Base-by-base conservation (phyloP, 2,797 vertebrate species). In the Otolemur crassicaudatus region DNA sequence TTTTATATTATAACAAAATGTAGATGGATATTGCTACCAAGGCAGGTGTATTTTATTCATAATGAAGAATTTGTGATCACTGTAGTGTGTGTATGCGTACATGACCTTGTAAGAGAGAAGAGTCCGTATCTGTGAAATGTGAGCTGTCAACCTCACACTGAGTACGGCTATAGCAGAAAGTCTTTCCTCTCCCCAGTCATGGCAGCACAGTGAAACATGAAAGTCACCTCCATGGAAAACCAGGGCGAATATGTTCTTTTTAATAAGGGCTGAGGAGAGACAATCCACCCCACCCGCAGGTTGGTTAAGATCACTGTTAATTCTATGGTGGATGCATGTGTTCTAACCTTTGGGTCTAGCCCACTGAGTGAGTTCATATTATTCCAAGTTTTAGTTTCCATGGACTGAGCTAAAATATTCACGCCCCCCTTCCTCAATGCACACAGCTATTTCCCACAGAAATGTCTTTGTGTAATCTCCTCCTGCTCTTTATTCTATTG, bases 31-130 rank as follows among this genome's bases (percentile, higher is more conserved):
- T 10, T 23, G n/a, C 16, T 22, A 67, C 31, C 27, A 75, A 93
- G 81, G 37, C 23, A 23, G n/a, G 31, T 2, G 3, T 10, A 19
- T 89, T 87, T 76, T 13, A 22, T 37, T 7, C 20, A 61, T 56
- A 16, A 46, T 5, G 40, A 3, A 11, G 37, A 13, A 7, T 6
- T 49, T 56, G 43, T 67, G 1, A 40, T 72, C 29, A 31, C 27
- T 5, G 0, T 17, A 7, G 1, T 2, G 2, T 27, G 1, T 6
- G 4, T 46, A 3, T 22, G 17, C 27, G 29, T 25, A 20, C 3
- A 4, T 53, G 49, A 53, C 49, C 22, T 25, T 61, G 53, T 13
- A 31, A 20, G 58, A 87, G 67, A 75, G 34, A 83, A 49, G 34
- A 3, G 6, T 37, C 3, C 8, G 8, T 5, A n/a, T 65, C 40